Evolutionary conservation across 1,140 invertebrate species (phyloP).

Genomic region (Leptinotarsa lineolata): DNA sequence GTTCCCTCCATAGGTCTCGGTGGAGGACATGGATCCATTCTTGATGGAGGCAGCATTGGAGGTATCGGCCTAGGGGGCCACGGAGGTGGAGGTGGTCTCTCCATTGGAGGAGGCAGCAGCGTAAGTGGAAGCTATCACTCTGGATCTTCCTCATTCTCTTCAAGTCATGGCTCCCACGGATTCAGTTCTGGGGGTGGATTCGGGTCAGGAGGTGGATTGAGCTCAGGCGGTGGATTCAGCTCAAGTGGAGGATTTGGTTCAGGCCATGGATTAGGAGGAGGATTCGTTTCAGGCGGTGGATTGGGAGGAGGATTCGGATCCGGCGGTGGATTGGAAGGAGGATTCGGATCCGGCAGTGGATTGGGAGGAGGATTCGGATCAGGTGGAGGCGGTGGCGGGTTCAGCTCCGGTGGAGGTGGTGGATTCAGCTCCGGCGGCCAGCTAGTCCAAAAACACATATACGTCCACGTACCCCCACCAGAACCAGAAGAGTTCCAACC

Average conservation of each 20-base stretch:
- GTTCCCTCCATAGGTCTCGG: conserved; percentile 57
- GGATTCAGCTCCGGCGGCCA: conserved; percentile 35
- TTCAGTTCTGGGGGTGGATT: conserved; percentile 35
- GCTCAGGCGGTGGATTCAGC: conserved; percentile 34
- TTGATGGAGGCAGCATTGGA: background rate
- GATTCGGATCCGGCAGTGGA: no score
- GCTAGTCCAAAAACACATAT: conserved; percentile 77
- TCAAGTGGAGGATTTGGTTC: conserved; percentile 43
- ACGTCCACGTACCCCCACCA: conserved; percentile 72
- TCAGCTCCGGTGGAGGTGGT: conserved; percentile 21
- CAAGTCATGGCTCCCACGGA: conserved; percentile 26
- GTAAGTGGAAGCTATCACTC: conserved; percentile 24
- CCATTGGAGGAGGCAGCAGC: conserved; percentile 9
- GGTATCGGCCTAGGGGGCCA: conserved; percentile 1
- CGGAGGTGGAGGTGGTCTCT: background rate
- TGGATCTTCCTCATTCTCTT: conserved; percentile 21
- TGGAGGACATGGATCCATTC: conserved; percentile 2
- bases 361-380: conserved; percentile 10
- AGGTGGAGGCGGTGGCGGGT: conserved; percentile 36
- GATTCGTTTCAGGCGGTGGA: conserved; percentile 33
- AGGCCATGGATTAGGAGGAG: conserved; percentile 38
- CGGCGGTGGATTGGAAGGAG: no score
- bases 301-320: conserved; percentile 21
- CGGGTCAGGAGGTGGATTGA: conserved; percentile 40
- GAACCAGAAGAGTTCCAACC: conserved; percentile 70